Base-by-base conservation (phyloP, 2,113 vertebrate species). In the Tautogolabrus adspersus region DNA sequence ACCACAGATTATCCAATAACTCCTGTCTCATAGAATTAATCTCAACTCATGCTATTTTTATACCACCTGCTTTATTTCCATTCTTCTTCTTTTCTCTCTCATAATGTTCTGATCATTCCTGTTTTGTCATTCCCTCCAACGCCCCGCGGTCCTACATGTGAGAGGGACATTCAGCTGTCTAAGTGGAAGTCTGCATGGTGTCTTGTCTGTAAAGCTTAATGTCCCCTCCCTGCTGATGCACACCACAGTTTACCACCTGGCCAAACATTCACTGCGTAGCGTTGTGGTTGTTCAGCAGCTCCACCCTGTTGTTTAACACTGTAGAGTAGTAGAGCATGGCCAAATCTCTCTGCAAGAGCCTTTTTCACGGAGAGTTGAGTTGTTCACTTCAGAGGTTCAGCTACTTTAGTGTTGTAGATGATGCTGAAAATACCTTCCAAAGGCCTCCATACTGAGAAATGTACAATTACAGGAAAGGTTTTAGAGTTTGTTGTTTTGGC, bases 231-330 rank as follows among this genome's bases (percentile, higher is more conserved):
- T 26, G 86, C 88, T 82, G 89, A 51, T 47, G 81, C 37, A 67
- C 73, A 77, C 85, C 75, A 59, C 76, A 82, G 79, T 83, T 80
- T 37, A 72, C 73, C 83, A 90, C 91, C 85, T 91, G 88, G 80
- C 66, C 81, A 81, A 86, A 80, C 79, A 83, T 83, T 77, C 21
- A 21, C 64, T 54, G 52, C n/a, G 40, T 19, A 61, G 63, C 26
- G 40, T 56, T 49, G 47, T 76, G 77, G 56, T 71, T 88, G 67
- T 60, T 83, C 26, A 71, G 59, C 11, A 57, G 65, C 73, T 82
- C 72, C 74, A 71, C 68, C 77, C 81, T 82, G 81, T 72, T 77
- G 70, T 75, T 84, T 57, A 60, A 77, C 76, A 82, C 52, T 38
- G 72, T 37, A 22, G 65, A 62, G 42, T 65, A 0, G 1, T 21